Evolutionary conservation across 1,140 invertebrate species (phyloP).

Genomic region (Eulimnadia texana): DNA sequence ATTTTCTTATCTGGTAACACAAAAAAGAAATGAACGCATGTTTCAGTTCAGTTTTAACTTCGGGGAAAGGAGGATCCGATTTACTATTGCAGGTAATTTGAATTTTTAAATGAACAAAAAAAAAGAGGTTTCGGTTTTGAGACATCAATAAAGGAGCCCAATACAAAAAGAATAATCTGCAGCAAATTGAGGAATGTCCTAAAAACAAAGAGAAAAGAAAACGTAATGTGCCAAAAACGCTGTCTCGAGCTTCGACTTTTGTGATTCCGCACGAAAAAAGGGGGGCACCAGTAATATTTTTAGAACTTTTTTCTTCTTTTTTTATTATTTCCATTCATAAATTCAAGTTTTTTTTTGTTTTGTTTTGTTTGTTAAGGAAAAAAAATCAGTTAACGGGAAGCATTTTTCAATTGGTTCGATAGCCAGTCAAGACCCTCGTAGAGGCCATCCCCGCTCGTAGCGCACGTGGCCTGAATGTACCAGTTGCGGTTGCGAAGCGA

Average conservation of each 20-base stretch:
- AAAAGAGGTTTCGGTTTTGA: no score
- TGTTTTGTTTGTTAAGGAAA: slow-evolving; percentile 13
- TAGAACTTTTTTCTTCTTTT: background rate
- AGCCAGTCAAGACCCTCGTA: slow-evolving; percentile 97
- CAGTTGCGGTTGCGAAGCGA: slow-evolving; percentile 77
- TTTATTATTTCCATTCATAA: no score
- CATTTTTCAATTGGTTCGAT: slow-evolving; percentile 72
- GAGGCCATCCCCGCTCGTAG: slow-evolving; percentile 88
- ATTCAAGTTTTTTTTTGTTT: background rate
- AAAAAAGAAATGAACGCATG: no score
- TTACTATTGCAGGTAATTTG: no score
- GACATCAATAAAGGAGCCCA: no score
- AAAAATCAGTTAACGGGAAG: slow-evolving; percentile 33
- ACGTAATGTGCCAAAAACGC: background rate
- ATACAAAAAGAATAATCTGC: no score
- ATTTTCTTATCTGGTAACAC: no score
- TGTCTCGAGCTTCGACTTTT: background rate
- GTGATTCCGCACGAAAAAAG: background rate
- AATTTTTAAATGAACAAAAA: no score
- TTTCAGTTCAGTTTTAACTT: no score
- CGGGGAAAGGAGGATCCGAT: no score
- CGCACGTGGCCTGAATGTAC: slow-evolving; percentile 95
- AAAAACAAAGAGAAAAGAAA: background rate
- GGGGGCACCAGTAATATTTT: background rate
- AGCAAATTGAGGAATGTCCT: background rate